phyloP scores from a whole-genome alignment of 2,797 vertebrate species.

The Chaetophractus vellerosus region DNA sequence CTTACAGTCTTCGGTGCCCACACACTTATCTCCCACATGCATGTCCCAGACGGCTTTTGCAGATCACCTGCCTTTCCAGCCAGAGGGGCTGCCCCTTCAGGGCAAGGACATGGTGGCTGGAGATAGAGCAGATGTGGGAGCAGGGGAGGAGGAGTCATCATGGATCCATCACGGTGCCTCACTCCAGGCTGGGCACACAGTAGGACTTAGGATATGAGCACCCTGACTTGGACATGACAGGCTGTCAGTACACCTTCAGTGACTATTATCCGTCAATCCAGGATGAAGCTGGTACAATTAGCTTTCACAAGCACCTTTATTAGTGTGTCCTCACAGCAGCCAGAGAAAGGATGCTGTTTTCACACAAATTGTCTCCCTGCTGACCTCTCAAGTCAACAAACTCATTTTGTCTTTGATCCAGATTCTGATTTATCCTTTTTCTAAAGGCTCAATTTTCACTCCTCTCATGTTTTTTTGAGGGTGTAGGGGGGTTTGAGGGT shows the following conservation, averaged over 20 bases:
- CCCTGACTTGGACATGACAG: neutral
- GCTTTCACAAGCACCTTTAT: constrained; percentile 57
- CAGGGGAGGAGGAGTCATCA: too few relatives aligned
- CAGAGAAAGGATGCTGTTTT: neutral
- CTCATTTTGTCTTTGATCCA: constrained; percentile 84
- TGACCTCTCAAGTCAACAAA: constrained; percentile 76
- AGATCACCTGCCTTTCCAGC: neutral
- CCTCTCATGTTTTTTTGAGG: constrained; percentile 72
- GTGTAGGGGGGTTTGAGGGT: neutral
- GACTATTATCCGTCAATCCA: neutral
- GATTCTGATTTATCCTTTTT: constrained; percentile 83
- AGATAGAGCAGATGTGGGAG: accelerated
- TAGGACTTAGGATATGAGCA: neutral
- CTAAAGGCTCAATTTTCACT: constrained; percentile 85
- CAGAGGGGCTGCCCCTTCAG: neutral
- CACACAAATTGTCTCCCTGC: constrained; percentile 70
- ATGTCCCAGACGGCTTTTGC: neutral
- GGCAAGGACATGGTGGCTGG: accelerated
- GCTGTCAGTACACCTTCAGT: neutral
- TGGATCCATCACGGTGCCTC: neutral
- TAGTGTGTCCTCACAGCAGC: constrained; percentile 64
- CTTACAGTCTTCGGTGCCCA: too few relatives aligned
- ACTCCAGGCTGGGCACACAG: accelerated
- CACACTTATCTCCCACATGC: accelerated
- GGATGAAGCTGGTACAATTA: neutral